A percentile compares a stretch with the other conserved stretches of the same genome.
These are phyloP conservation scores for Perizoma flavofasciatum DNA, from an alignment of 2,888 invertebrate species.

Conservation along the genomic window DNA sequence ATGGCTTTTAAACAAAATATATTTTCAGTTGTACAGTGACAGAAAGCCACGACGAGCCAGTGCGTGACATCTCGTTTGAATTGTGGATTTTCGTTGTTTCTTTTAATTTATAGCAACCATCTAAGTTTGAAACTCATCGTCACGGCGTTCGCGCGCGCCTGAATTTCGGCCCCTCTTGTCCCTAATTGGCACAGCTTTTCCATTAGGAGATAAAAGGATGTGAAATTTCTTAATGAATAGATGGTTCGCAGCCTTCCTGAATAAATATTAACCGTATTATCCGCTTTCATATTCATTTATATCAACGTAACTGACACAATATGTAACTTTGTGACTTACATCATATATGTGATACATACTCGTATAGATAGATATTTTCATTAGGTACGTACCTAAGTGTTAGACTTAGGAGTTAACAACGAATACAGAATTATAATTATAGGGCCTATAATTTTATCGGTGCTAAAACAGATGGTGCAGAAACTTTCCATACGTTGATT, in stretches of 20 bases:
- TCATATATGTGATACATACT: no score
- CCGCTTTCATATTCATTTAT: background rate
- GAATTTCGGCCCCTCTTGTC: constrained; percentile 35
- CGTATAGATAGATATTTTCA: no score
- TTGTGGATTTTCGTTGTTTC: constrained; percentile 50
- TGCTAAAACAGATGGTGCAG: background rate
- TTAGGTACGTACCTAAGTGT: no score
- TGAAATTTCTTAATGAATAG: constrained; percentile 41
- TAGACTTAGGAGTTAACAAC: background rate
- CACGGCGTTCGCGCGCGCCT: constrained; percentile 26
- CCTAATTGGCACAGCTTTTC: constrained; percentile 46
- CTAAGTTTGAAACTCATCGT: constrained; percentile 40
- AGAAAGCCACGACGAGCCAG: constrained; percentile 35
- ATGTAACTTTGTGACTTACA: no score
- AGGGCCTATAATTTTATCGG: background rate
- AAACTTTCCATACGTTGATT: constrained; percentile 5
- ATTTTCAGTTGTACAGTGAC: background rate
- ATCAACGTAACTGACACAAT: no score
- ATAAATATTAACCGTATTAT: constrained; percentile 34
- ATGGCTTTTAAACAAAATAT: no score
- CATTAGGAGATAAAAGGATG: constrained; percentile 45
- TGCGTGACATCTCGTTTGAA: constrained; percentile 57
- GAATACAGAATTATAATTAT: background rate
- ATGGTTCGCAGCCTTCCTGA: constrained; percentile 39
- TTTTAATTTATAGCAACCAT: constrained; percentile 47